These are phyloP conservation scores for Scomber scombrus DNA, from an alignment of 2,113 vertebrate species.

Conservation along the genomic window DNA sequence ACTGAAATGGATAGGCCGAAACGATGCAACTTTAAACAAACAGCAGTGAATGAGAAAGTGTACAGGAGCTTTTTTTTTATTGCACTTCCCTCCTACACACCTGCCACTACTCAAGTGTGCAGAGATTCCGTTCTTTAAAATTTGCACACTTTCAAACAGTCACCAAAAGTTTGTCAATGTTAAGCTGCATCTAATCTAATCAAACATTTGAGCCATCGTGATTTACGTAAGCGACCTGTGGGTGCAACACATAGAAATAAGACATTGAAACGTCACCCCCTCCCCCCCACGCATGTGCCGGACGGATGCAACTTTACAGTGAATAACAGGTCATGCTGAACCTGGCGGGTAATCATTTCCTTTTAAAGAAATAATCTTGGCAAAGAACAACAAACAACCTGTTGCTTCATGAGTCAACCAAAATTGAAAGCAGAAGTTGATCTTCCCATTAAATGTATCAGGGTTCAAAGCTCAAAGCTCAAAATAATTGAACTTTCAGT, in stretches of 20 bases:
- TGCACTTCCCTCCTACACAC: no score
- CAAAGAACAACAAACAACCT: neutral
- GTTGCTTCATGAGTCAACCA: neutral
- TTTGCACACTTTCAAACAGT: no score
- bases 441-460: neutral
- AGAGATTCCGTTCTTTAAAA: no score
- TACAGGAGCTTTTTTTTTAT: no score
- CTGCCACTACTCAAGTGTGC: no score
- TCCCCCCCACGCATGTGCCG: neutral
- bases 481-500: neutral
- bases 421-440: neutral
- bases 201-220: no score
- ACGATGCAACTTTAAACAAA: no score
- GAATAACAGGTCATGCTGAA: neutral
- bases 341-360: neutral
- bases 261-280: neutral
- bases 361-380: neutral
- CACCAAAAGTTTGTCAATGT: no score
- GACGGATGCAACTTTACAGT: neutral
- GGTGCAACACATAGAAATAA: neutral
- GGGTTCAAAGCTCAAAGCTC: neutral
- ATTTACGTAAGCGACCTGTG: no score
- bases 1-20: no score
- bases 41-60: no score
- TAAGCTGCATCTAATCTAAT: no score